A percentile compares a stretch with the other conserved stretches of the same genome.
Conservation (phyloP, 2,113 vertebrate species). For the Cervus canadensis region DNA sequence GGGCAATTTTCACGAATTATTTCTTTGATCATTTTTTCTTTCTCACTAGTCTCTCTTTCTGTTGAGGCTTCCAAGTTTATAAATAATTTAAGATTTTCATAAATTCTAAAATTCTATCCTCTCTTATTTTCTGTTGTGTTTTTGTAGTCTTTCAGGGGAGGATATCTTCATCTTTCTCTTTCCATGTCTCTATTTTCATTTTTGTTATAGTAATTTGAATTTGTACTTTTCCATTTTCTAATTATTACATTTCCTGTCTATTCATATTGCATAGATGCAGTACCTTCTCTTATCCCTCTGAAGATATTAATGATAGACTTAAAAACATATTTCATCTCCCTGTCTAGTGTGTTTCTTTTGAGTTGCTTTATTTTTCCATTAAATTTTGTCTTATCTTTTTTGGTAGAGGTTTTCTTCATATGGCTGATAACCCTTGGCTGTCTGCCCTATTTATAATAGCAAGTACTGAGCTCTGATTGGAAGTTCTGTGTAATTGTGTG, state of each 20-base stretch:
- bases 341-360: neutral
- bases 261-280: neutral
- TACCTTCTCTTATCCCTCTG: neutral
- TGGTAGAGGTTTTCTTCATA: neutral
- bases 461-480: neutral
- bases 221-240: neutral
- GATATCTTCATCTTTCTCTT: neutral
- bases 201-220: slow-evolving; percentile 3
- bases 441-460: neutral
- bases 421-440: neutral
- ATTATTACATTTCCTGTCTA: neutral
- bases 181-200: neutral
- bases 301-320: neutral
- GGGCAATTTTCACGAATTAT: neutral
- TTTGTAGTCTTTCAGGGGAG: neutral
- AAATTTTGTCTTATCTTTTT: neutral
- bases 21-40: neutral
- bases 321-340: neutral
- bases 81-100: neutral
- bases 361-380: neutral
- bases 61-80: neutral
- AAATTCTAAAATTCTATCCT: neutral
- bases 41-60: neutral
- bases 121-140: neutral
- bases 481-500: neutral